A percentile compares a stretch with the other conserved stretches of the same genome.
Evolutionary conservation across 1,140 invertebrate species (phyloP).

Genomic region (Eumaeus atala): DNA sequence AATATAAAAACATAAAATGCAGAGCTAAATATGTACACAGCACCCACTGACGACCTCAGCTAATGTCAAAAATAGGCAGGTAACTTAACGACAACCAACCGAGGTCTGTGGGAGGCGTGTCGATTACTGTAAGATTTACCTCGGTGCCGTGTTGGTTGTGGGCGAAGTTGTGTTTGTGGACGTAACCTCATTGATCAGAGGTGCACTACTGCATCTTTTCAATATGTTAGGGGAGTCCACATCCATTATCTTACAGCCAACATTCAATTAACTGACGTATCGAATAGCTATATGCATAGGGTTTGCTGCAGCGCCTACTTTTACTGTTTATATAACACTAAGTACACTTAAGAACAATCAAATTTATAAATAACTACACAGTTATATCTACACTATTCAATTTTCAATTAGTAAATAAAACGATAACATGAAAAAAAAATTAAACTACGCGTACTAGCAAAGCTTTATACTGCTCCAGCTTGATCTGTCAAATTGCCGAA

Average conservation of each 20-base stretch:
- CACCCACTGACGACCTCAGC: conserved; percentile 57
- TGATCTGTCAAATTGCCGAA: conserved; percentile 66
- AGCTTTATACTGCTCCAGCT: conserved; percentile 63
- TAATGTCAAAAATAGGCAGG: conserved; percentile 64
- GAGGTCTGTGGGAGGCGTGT: conserved; percentile 43
- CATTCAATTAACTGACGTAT: conserved; percentile 70
- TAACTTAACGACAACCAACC: conserved; percentile 44
- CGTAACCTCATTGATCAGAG: conserved; percentile 69
- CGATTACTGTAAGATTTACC: conserved; percentile 47
- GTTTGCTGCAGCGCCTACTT: conserved; percentile 56
- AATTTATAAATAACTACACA: conserved; percentile 40
- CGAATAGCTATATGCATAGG: conserved; percentile 62
- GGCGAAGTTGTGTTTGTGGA: conserved; percentile 62
- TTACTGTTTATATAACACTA: conserved; percentile 70
- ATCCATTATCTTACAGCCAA: conserved; percentile 71
- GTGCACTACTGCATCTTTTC: conserved; percentile 73
- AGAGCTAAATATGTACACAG: conserved; percentile 48
- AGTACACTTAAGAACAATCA: conserved; percentile 50
- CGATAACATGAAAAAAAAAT: conserved; percentile 55
- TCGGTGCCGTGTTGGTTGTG: conserved; percentile 62
- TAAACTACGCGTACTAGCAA: conserved; percentile 58
- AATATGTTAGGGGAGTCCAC: conserved; percentile 72
- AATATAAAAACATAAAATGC: too few species aligned
- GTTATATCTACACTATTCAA: conserved; percentile 46
- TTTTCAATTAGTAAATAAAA: conserved; percentile 46